Conservation (phyloP, 1,140 invertebrate genomes). For the Bradynema listronoti region DNA sequence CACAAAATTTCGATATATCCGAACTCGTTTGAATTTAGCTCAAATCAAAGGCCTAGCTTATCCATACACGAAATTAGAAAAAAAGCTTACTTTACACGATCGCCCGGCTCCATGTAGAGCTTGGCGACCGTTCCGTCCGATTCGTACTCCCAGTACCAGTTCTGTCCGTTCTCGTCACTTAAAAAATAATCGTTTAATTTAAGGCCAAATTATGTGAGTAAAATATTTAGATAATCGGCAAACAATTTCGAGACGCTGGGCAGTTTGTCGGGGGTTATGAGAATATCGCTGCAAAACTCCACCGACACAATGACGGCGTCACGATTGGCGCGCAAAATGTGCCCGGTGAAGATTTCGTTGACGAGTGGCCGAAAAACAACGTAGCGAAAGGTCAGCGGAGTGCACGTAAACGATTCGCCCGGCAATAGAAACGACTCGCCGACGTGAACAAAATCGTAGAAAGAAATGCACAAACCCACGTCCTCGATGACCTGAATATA, state of each 20-base stretch:
- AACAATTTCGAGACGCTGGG: constrained; percentile 31
- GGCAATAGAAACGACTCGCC: constrained; percentile 23
- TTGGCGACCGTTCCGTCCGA: constrained; percentile 4
- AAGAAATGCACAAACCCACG: constrained; percentile 23
- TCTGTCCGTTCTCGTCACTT: constrained; percentile 25
- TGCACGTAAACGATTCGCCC: constrained; percentile 17
- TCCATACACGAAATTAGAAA: neutral
- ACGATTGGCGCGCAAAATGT: constrained; percentile 1
- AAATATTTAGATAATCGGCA: constrained; percentile 17
- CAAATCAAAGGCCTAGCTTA: neutral
- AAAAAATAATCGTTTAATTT: constrained; percentile 19
- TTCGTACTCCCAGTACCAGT: constrained; percentile 24
- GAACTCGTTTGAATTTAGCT: neutral
- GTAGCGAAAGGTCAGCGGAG: constrained; percentile 25
- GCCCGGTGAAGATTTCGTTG: constrained; percentile 22
- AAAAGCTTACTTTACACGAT: constrained; percentile 13
- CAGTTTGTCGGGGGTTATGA: constrained; percentile 27
- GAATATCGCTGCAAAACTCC: constrained; percentile 23
- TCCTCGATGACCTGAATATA: constrained; percentile 27
- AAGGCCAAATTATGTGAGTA: neutral
- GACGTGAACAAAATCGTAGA: constrained; percentile 26
- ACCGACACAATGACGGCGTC: constrained; percentile 26
- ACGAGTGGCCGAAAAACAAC: constrained; percentile 21
- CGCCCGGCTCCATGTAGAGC: constrained; percentile 25
- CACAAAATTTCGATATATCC: neutral